Percentiles rank a stretch among this genome's conserved stretches.
phyloP scores from a whole-genome alignment of 2,797 vertebrate genomes.

The Dromococcyx pavoninus region DNA sequence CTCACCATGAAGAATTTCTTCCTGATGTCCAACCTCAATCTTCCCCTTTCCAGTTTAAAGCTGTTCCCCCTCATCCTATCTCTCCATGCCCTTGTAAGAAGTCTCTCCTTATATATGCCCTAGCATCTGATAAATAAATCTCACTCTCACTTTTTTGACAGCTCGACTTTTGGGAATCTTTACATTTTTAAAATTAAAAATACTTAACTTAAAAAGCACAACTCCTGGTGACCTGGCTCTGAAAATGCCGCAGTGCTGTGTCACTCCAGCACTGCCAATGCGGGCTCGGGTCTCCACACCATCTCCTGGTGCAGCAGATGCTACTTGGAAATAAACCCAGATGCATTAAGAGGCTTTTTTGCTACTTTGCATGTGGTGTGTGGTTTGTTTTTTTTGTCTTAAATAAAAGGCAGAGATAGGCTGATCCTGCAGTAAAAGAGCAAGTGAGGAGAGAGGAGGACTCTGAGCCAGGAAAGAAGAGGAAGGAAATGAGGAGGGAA shows the following conservation, averaged over 20 bases:
- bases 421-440: not conserved
- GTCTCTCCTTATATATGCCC: not conserved
- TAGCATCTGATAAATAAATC: not conserved
- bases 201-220: not conserved
- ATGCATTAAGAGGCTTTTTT: not conserved
- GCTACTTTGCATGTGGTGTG: too few species aligned
- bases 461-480: not conserved
- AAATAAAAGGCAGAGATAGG: not conserved
- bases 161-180: not conserved
- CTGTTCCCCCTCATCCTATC: too few species aligned
- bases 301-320: not conserved
- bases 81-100: too few species aligned
- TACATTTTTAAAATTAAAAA: not conserved
- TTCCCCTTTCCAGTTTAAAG: too few species aligned
- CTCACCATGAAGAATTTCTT: too few species aligned
- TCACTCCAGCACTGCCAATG: not conserved
- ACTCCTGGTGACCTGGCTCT: not conserved
- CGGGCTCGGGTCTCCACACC: rapidly evolving
- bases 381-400: not conserved
- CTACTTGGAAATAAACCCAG: not conserved
- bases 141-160: not conserved
- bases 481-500: not conserved
- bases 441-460: not conserved
- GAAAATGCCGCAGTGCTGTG: not conserved
- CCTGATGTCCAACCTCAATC: too few species aligned